phyloP scores from a whole-genome alignment of 2,113 vertebrate species.

The Notechis scutatus region DNA sequence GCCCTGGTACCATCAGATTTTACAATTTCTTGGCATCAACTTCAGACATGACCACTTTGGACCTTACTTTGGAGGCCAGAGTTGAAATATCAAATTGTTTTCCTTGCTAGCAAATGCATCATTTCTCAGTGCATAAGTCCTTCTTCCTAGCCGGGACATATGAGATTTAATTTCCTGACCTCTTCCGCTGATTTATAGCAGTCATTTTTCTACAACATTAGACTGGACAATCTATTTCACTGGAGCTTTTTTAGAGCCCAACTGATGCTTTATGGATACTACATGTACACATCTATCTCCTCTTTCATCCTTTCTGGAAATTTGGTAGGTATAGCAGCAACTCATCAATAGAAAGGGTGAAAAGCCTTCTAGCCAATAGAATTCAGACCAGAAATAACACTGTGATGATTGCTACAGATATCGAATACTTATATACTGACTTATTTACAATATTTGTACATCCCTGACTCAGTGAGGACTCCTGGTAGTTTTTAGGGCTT shows the following conservation, averaged over 20 bases:
- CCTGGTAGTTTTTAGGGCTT: background rate
- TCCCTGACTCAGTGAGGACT: background rate
- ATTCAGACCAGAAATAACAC: background rate
- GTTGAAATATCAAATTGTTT: slow-evolving; percentile 53
- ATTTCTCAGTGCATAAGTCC: slow-evolving; percentile 43
- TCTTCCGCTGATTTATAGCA: slow-evolving; percentile 61
- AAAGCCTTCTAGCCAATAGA: background rate
- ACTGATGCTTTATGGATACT: slow-evolving; percentile 50
- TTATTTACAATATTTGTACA: background rate
- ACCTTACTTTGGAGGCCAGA: slow-evolving; percentile 15
- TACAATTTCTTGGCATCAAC: background rate
- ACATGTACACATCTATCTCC: slow-evolving; percentile 41
- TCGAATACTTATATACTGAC: background rate
- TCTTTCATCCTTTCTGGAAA: slow-evolving; percentile 28
- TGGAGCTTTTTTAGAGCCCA: slow-evolving; percentile 52
- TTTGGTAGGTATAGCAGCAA: background rate
- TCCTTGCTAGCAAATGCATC: slow-evolving; percentile 17
- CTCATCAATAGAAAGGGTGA: slow-evolving; percentile 12
- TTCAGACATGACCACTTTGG: background rate
- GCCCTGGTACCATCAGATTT: too few relatives aligned
- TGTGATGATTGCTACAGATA: background rate
- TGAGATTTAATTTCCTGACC: slow-evolving; percentile 66
- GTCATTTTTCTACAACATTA: slow-evolving; percentile 68
- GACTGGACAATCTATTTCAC: slow-evolving; percentile 67
- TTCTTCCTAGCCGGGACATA: slow-evolving; percentile 37